Evolutionary conservation across 2,888 invertebrate species (phyloP).

Genomic region (Spisula solida): DNA sequence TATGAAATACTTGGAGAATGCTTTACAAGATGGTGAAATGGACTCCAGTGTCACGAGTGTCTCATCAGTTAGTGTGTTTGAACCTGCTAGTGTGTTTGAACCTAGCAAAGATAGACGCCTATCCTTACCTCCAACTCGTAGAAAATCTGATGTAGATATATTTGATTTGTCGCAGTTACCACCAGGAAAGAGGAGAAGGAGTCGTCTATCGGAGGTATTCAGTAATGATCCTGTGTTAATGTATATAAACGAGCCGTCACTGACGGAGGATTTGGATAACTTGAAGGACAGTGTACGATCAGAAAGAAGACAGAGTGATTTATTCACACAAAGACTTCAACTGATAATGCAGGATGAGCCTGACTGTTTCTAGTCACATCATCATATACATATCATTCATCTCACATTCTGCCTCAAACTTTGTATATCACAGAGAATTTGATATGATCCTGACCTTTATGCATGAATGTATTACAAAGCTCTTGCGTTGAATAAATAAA

Average conservation of each 20-base stretch:
- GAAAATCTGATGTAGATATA: conserved; percentile 47
- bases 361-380: neutral
- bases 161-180: conserved; percentile 39
- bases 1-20: conserved; percentile 67
- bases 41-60: conserved; percentile 5
- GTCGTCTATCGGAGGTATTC: conserved; percentile 58
- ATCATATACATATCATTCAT: too few species aligned
- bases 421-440: too few species aligned
- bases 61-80: conserved; percentile 31
- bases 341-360: conserved; percentile 29
- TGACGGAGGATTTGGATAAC: conserved; percentile 58
- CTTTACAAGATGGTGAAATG: conserved; percentile 45
- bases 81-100: conserved; percentile 1
- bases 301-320: conserved; percentile 71
- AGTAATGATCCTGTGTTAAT: conserved; percentile 58
- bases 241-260: conserved; percentile 59
- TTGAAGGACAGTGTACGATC: conserved; percentile 70
- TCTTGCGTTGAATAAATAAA: too few species aligned
- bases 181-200: conserved; percentile 43
- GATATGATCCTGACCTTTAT: too few species aligned
- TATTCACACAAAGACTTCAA: conserved; percentile 76
- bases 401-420: too few species aligned
- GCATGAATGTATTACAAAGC: too few species aligned
- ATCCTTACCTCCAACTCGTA: conserved; percentile 36
- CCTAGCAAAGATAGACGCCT: conserved; percentile 13